These are phyloP conservation scores for Cataglyphis albicans DNA, from an alignment of 2,888 invertebrate genomes.

Conservation along the genomic window DNA sequence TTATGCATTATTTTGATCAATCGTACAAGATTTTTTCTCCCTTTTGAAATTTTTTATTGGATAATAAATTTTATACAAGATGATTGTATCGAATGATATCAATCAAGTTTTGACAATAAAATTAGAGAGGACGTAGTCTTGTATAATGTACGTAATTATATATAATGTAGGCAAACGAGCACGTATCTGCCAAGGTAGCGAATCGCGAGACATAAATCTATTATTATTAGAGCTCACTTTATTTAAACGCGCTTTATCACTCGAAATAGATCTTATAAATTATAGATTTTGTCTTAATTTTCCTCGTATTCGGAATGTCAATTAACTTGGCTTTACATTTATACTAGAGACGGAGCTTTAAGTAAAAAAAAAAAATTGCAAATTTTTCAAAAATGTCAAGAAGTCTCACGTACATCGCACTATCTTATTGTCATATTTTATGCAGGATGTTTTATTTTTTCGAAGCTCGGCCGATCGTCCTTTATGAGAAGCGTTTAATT, in stretches of 20 bases:
- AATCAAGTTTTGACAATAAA: background rate
- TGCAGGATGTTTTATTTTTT: background rate
- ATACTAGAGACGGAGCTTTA: background rate
- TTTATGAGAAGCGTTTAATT: background rate
- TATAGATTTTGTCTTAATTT: background rate
- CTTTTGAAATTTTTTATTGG: background rate
- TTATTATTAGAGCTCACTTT: background rate
- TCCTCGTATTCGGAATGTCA: background rate
- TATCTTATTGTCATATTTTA: background rate
- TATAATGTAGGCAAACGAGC: background rate
- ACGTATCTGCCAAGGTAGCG: background rate
- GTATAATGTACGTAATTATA: background rate
- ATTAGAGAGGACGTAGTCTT: background rate
- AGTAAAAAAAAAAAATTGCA: background rate
- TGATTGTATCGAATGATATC: background rate
- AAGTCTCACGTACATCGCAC: background rate
- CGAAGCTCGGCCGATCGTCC: background rate
- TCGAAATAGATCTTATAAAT: background rate
- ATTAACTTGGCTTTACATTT: background rate
- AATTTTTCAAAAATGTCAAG: background rate
- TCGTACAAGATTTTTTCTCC: slow-evolving; percentile 11
- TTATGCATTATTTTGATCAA: background rate
- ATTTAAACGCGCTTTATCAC: background rate
- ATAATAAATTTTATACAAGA: background rate
- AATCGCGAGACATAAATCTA: background rate